Base-by-base conservation (phyloP, 2,888 invertebrate genomes). In the Hyppa rectilinea region DNA sequence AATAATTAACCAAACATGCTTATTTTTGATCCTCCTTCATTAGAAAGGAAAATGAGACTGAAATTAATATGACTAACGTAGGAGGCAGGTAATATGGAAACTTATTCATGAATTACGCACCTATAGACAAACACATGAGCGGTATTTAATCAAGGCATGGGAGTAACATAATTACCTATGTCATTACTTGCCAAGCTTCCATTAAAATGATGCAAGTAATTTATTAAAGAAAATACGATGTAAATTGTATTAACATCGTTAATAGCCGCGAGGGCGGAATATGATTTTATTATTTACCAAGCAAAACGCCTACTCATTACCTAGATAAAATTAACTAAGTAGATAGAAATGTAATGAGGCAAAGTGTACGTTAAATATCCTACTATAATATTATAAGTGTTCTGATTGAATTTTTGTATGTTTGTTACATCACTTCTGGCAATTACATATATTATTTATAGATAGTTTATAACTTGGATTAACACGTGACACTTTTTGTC, bases 211-310 rank as follows among this genome's bases (percentile, higher is more conserved):
- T 65, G 67, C 31, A 70, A 61, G 66, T 60, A 75, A 69, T 69
- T 63, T 71, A 80, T 69, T 76, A 34, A 70, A 67, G 66, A 59
- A 78, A 83, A 77, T 78, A 77, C 61, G 74, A 74, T 75, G 83
- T 80, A 81, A 81, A 80, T 69, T 80, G 72, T 77, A 59, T 83
- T 80, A 80, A 83, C 80, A 81, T 78, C 77, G 72, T 74, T 81
- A 78, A 75, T 73, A 75, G 60, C 63, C 60, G 71, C 61, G 73
- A 75, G 74, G 75, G 65, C 31, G 73, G 67, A 55, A 71, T 68
- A 64, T 60, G 58, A 64, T 67, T 85, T 84, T 77, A 84, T 85
- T 85, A 87, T 88, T 87, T 80, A 86, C 78, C 68, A 74, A 81
- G 78, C 63, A 73, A 79, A 82, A 70, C 75, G 73, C 65, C 69